phyloP scores from a whole-genome alignment of 2,888 invertebrate genomes.

The Brachypterus glaber region DNA sequence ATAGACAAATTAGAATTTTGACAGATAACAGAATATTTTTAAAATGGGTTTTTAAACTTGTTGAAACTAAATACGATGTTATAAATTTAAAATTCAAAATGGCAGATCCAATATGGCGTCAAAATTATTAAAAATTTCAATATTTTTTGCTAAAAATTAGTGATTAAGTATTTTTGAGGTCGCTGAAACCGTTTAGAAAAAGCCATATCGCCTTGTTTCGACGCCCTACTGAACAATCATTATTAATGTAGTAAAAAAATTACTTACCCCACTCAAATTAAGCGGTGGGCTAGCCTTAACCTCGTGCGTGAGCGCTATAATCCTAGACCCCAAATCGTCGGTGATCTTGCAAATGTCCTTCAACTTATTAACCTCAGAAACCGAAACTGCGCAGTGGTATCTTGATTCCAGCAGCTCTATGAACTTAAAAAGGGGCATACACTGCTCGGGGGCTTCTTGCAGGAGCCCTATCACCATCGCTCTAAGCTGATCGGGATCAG shows the following conservation, averaged over 20 bases:
- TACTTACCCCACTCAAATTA: slow-evolving; percentile 28
- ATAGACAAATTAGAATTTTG: no score
- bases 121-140: no score
- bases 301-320: slow-evolving; percentile 55
- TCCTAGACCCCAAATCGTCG: slow-evolving; percentile 59
- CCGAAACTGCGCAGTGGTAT: slow-evolving; percentile 63
- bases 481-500: slow-evolving; percentile 55
- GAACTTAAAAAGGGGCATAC: slow-evolving; percentile 70
- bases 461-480: slow-evolving; percentile 65
- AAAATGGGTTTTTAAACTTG: no score
- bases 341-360: slow-evolving; percentile 68
- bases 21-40: no score
- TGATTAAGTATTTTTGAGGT: no score
- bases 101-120: no score
- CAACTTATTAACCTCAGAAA: slow-evolving; percentile 63
- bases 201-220: no score
- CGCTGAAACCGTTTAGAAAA: no score
- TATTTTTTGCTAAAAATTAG: no score
- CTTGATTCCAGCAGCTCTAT: slow-evolving; percentile 75
- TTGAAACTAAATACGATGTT: no score
- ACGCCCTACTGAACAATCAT: no score
- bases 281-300: slow-evolving; percentile 50
- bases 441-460: slow-evolving; percentile 63
- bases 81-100: no score
- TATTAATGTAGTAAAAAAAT: neutral